Evolutionary conservation across 1,140 invertebrate species (phyloP).

Genomic region (Drosophila sechellia): DNA sequence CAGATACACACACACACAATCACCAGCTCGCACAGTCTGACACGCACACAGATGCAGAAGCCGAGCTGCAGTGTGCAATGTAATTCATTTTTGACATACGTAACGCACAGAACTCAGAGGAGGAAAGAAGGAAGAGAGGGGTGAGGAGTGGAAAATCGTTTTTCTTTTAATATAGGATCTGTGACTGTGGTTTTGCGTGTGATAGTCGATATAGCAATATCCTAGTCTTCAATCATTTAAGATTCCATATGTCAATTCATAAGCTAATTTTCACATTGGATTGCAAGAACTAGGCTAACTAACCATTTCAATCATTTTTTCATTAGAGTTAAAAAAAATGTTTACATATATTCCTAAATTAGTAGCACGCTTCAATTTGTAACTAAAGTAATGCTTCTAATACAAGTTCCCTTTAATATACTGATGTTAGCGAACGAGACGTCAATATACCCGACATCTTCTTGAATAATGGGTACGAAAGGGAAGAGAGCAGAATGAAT

Average conservation of each 20-base stretch:
- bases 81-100: conserved; percentile 72
- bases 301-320: too few relatives aligned
- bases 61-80: conserved; percentile 62
- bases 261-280: too few relatives aligned
- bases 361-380: too few relatives aligned
- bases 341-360: too few relatives aligned
- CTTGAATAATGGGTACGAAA: background rate
- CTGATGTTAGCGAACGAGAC: too few relatives aligned
- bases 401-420: too few relatives aligned
- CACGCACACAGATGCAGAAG: conserved; percentile 28
- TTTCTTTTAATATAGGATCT: conserved; percentile 4
- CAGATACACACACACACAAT: conserved; percentile 38
- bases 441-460: background rate
- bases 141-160: conserved; percentile 11
- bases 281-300: too few relatives aligned
- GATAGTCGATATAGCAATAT: background rate
- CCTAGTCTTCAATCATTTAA: background rate
- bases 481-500: conserved; percentile 22
- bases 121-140: background rate
- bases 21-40: conserved; percentile 11
- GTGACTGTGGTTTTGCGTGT: background rate
- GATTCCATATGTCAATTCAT: too few relatives aligned
- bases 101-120: conserved; percentile 13
- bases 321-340: too few relatives aligned
- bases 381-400: too few relatives aligned